Evolutionary conservation across 2,888 invertebrate genomes (phyloP).

Genomic region (Caenorhabditis virilis): DNA sequence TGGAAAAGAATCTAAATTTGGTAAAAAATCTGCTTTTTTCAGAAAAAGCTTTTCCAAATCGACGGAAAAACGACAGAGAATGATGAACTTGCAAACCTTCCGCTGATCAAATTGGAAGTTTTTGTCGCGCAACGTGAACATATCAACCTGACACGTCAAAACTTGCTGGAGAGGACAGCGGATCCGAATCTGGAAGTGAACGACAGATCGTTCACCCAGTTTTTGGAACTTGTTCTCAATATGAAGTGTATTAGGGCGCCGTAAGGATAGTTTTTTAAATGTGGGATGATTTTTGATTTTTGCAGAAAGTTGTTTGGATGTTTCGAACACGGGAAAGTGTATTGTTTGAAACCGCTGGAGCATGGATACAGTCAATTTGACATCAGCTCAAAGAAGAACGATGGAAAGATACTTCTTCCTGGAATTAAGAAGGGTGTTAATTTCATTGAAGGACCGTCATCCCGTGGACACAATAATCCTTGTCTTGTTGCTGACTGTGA

Average conservation of each 20-base stretch:
- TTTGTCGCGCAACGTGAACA: conserved; percentile 5
- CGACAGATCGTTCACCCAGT: conserved; percentile 13
- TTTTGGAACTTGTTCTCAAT: conserved; percentile 32
- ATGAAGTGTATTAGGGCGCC: conserved; percentile 22
- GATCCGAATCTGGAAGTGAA: conserved; percentile 15
- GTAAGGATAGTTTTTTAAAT: no score
- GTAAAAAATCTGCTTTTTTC: no score
- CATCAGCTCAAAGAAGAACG: conserved; percentile 20
- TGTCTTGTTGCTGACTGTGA: conserved; percentile 39
- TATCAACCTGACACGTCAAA: no score
- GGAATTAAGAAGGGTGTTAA: conserved; percentile 38
- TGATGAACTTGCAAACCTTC: conserved; percentile 8
- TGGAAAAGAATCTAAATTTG: no score
- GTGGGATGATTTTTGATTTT: no score
- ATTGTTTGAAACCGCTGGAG: conserved; percentile 13
- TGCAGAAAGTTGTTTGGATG: conserved; percentile 17
- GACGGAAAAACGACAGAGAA: conserved; percentile 2
- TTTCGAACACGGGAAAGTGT: conserved; percentile 42
- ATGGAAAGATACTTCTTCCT: conserved; percentile 36
- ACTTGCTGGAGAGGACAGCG: conserved; percentile 7
- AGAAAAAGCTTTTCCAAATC: conserved; percentile 3
- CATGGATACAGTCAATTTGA: conserved; percentile 22
- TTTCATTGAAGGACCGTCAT: conserved; percentile 39
- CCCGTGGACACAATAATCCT: conserved; percentile 32
- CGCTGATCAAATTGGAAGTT: conserved; percentile 17